Evolutionary conservation across 2,888 invertebrate genomes (phyloP).

Genomic region (Drosophila infuscata): DNA sequence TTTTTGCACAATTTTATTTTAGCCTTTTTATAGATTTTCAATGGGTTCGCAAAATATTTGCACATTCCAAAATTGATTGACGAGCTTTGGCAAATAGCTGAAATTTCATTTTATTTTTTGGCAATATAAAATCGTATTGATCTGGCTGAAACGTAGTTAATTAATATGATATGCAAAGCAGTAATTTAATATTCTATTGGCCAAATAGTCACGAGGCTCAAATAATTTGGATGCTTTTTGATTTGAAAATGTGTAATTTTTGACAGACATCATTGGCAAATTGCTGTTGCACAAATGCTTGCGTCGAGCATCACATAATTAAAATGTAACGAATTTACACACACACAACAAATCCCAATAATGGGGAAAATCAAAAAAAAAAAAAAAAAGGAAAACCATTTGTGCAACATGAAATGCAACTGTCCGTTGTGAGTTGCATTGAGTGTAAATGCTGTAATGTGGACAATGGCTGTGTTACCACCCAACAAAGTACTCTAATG

Average conservation of each 20-base stretch:
- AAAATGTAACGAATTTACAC: constrained; percentile 14
- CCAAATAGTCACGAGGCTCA: background rate
- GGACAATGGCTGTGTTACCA: constrained; percentile 20
- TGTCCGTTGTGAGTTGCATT: constrained; percentile 6
- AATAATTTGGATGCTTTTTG: background rate
- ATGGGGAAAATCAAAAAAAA: background rate
- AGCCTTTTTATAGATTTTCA: background rate
- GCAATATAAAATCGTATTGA: background rate
- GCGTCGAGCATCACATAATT: constrained; percentile 17
- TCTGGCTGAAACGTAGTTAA: background rate
- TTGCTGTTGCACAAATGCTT: constrained; percentile 13
- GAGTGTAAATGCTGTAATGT: constrained; percentile 16
- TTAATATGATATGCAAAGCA: background rate
- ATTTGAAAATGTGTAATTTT: background rate
- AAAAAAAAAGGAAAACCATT: constrained; percentile 1
- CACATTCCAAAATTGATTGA: background rate
- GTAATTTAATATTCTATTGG: background rate
- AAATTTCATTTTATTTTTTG: background rate
- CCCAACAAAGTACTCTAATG: constrained; percentile 32
- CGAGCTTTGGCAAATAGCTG: background rate
- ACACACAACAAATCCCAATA: background rate
- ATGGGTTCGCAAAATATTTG: background rate
- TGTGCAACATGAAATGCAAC: constrained; percentile 15
- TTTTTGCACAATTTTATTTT: background rate
- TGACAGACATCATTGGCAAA: constrained; percentile 6